A percentile compares a stretch with the other conserved stretches of the same genome.
phyloP scores from a whole-genome alignment of 2,797 vertebrate genomes.

The Cossypha caffra region DNA sequence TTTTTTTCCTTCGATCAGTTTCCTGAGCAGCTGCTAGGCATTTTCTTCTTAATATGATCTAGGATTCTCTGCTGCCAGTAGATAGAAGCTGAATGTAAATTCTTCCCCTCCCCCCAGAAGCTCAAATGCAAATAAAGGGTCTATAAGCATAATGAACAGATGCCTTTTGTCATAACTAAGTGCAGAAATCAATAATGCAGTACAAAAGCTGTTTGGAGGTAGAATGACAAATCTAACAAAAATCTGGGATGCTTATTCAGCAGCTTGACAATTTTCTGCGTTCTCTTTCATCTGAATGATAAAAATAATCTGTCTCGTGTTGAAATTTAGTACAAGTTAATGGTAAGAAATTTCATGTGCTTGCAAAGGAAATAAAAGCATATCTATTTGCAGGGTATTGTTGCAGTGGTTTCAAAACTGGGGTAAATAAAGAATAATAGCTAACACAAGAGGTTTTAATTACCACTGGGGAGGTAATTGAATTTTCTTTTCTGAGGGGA shows the following conservation, averaged over 20 bases:
- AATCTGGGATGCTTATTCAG: background rate
- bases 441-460: background rate
- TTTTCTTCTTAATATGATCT: constrained; percentile 30
- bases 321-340: background rate
- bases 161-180: constrained; percentile 4
- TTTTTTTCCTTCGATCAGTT: background rate
- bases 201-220: background rate
- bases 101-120: background rate
- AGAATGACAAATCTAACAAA: background rate
- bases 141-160: background rate
- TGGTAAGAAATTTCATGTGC: background rate
- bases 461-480: background rate
- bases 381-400: background rate
- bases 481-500: background rate
- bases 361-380: background rate
- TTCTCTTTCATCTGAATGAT: background rate
- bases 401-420: background rate
- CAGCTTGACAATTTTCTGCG: background rate
- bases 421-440: background rate
- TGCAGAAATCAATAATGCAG: constrained; percentile 5
- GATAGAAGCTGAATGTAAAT: constrained; percentile 24
- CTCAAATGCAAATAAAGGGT: constrained; percentile 11
- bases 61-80: background rate
- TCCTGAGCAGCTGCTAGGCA: constrained; percentile 26
- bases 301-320: background rate